These are phyloP conservation scores for Zaprionus camerounensis DNA, from an alignment of 1,140 invertebrate genomes.

Conservation along the genomic window DNA sequence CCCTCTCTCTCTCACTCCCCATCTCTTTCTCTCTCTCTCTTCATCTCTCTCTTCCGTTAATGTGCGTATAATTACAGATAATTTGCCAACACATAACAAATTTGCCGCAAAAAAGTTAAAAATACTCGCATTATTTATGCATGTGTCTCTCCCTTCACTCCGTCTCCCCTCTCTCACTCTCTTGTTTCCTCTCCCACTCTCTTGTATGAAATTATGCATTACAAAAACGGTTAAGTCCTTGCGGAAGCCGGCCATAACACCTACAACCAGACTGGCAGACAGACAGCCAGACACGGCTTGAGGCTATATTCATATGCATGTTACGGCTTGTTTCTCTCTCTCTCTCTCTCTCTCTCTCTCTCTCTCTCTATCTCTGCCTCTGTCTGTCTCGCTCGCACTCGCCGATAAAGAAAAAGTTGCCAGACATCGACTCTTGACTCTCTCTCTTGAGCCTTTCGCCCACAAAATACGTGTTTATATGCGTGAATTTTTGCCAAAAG, in stretches of 20 bases:
- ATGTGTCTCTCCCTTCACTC: slow-evolving; percentile 38
- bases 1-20: background rate
- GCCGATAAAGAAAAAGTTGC: slow-evolving; percentile 76
- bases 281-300: slow-evolving; percentile 61
- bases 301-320: slow-evolving; percentile 78
- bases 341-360: background rate
- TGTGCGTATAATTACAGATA: slow-evolving; percentile 78
- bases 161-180: background rate
- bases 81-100: slow-evolving; percentile 68
- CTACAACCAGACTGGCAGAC: slow-evolving; percentile 56
- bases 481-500: slow-evolving; percentile 70
- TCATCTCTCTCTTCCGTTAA: slow-evolving; percentile 46
- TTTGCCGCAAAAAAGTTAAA: slow-evolving; percentile 47
- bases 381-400: slow-evolving; percentile 36
- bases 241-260: slow-evolving; percentile 79
- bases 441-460: slow-evolving; percentile 41
- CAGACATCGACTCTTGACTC: slow-evolving; percentile 58
- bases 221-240: slow-evolving; percentile 80
- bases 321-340: slow-evolving; percentile 38
- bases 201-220: slow-evolving; percentile 71
- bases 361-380: background rate
- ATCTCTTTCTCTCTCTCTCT: background rate
- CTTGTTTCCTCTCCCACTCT: background rate
- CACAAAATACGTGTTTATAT: slow-evolving; percentile 74
- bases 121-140: slow-evolving; percentile 73